These are phyloP conservation scores for Belgica antarctica DNA, from an alignment of 2,888 invertebrate species.

Conservation along the genomic window DNA sequence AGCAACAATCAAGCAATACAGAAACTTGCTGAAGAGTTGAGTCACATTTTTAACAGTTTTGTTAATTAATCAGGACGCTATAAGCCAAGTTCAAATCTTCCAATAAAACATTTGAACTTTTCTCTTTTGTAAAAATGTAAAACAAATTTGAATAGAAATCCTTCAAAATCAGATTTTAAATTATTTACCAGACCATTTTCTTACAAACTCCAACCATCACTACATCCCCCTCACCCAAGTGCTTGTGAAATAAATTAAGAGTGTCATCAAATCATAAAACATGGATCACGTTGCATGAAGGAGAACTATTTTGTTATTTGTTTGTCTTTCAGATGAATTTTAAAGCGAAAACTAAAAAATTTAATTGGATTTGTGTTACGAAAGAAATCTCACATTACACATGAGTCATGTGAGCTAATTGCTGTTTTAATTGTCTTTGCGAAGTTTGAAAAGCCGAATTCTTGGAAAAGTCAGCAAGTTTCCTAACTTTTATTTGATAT, in stretches of 20 bases:
- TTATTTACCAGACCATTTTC: too few species aligned
- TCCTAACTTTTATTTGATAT: conserved; percentile 1
- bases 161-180: too few species aligned
- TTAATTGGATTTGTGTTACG: conserved; percentile 40
- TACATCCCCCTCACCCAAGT: too few species aligned
- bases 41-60: too few species aligned
- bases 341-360: not conserved
- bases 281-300: conserved; percentile 15
- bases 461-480: conserved; percentile 3
- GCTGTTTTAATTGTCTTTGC: conserved; percentile 37
- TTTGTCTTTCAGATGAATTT: conserved; percentile 34
- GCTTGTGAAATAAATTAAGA: conserved; percentile 38
- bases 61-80: too few species aligned
- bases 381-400: conserved; percentile 3
- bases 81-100: too few species aligned
- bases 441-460: not conserved
- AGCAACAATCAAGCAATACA: too few species aligned
- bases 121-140: too few species aligned
- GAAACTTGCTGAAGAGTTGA: too few species aligned
- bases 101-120: too few species aligned
- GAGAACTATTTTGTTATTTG: conserved; percentile 4
- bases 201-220: too few species aligned
- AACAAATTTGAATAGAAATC: too few species aligned
- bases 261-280: conserved; percentile 22
- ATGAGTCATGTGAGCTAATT: conserved; percentile 35